Evolutionary conservation across 1,140 invertebrate species (phyloP), one percentile per base, ranked within the genome.

Genomic region (Calliopsis andreniformis): DNA sequence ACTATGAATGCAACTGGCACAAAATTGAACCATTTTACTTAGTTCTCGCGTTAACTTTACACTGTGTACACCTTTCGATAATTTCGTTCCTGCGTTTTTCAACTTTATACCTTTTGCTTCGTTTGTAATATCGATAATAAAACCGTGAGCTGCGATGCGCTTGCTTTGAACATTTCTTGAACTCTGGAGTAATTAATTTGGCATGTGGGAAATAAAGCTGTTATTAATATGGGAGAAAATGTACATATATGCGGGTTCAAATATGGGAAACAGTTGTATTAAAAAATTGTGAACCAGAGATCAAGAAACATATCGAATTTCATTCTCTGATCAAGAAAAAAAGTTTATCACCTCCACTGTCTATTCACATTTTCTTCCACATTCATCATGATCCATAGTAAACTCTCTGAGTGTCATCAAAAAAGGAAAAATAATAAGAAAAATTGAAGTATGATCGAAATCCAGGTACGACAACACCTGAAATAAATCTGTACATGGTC

Each of bases 31-130:
- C 20, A 18, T 80, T 56, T 80, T 69, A 79, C n/a, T n/a, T n/a
- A 83, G 64, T 87, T 62, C 83, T 66, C 82, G 72, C 64, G 84
- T 85, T 83, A 86, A 77, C 71, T 69, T 78, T 87, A 87, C 59
- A 45, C 62, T 78, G 66, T 73, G 66, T 72, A 81, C 77, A 82
- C 71, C 76, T 82, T 73, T 82, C 78, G 72, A 77, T 71, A 76
- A 59, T 70, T 76, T 69, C 61, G 64, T 72, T 76, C 61, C 43
- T 71, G 35, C 76, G 14, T 32, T 64, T 73, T 78, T 78, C 62
- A 70, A 62, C 73, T 49, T 76, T 55, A 58, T 23, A 25, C 28
- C 23, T 51, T n/a, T 47, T 47, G 1, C 12, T 51, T 66, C 49
- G 39, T 66, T 45, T 14, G 68, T 32, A n/a, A 42, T 51, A 71